These are phyloP conservation scores for Drosophila lacertosa DNA, from an alignment of 1,140 invertebrate species.

Conservation along the genomic window DNA sequence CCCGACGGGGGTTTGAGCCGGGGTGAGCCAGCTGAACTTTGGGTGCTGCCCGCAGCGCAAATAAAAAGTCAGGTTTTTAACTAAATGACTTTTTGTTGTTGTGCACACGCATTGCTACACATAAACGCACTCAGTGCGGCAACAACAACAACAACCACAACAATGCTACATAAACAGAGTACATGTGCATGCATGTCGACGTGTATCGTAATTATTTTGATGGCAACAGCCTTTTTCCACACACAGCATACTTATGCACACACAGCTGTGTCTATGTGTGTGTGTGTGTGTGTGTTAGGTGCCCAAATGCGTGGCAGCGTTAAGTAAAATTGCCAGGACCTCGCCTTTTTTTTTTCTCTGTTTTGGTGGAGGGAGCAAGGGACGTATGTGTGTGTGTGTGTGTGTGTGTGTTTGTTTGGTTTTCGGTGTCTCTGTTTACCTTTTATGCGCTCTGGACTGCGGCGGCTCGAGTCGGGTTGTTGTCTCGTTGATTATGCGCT, in stretches of 20 bases:
- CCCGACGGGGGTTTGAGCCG: constrained; percentile 11
- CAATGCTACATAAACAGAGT: constrained; percentile 22
- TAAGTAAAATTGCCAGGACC: constrained; percentile 72
- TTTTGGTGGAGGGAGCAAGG: not conserved
- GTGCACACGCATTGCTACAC: constrained; percentile 81
- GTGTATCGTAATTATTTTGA: constrained; percentile 82
- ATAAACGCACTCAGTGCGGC: constrained; percentile 75
- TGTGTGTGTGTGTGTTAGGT: constrained; percentile 31
- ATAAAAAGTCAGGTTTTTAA: constrained; percentile 82
- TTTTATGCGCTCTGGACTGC: constrained; percentile 29
- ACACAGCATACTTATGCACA: constrained; percentile 12
- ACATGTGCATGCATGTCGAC: constrained; percentile 68
- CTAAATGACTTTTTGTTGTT: constrained; percentile 83
- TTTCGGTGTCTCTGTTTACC: constrained; percentile 43
- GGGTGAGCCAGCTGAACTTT: constrained; percentile 25
- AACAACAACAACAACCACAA: constrained; percentile 26
- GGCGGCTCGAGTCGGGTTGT: constrained; percentile 40
- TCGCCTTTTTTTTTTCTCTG: constrained; percentile 56
- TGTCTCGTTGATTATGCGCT: constrained; percentile 82
- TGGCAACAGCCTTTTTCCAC: constrained; percentile 69
- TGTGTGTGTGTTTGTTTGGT: constrained; percentile 13
- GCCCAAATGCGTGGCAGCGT: constrained; percentile 45
- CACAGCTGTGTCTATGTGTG: constrained; percentile 25
- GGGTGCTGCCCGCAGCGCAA: constrained; percentile 68
- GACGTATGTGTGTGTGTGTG: constrained; percentile 6